Conservation (phyloP, 1,140 invertebrate genomes). For the Drosophila novamexicana region DNA sequence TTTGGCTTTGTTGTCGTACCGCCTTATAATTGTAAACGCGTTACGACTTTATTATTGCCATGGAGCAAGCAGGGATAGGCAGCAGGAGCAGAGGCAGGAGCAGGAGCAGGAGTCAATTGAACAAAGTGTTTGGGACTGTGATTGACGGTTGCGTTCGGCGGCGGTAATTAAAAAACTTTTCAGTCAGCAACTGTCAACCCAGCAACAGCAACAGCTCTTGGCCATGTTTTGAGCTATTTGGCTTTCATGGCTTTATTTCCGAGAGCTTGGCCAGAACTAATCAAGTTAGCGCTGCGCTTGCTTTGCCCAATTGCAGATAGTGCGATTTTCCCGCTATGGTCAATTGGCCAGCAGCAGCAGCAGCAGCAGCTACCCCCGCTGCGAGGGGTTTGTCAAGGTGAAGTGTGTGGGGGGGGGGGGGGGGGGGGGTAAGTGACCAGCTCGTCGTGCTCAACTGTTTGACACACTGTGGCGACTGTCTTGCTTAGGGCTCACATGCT, state of each 20-base stretch:
- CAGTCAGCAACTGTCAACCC: conserved; percentile 73
- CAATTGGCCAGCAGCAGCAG: conserved; percentile 23
- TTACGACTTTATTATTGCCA: conserved; percentile 74
- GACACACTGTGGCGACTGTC: conserved; percentile 52
- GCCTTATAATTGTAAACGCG: conserved; percentile 81
- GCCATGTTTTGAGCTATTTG: conserved; percentile 41
- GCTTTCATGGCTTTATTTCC: conserved; percentile 71
- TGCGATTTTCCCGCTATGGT: conserved; percentile 53
- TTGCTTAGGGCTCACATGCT: conserved; percentile 70
- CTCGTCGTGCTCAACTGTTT: conserved; percentile 70
- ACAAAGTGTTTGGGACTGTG: conserved; percentile 44
- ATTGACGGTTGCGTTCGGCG: conserved; percentile 65
- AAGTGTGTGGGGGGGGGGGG: too few relatives aligned
- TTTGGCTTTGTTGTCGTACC: conserved; percentile 74
- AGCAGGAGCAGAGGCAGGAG: background rate
- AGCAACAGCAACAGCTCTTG: conserved; percentile 23
- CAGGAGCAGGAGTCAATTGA: conserved; percentile 11
- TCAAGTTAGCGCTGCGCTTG: conserved; percentile 75
- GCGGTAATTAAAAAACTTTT: conserved; percentile 75
- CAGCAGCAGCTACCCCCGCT: background rate
- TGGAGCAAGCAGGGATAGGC: conserved; percentile 11
- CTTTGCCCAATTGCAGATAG: conserved; percentile 67
- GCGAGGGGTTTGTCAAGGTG: background rate
- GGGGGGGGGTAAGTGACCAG: background rate
- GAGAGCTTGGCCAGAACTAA: conserved; percentile 52